A percentile compares a stretch with the other conserved stretches of the same genome.
phyloP scores from a whole-genome alignment of 1,140 invertebrate genomes.

The Eulimnadia texana region DNA sequence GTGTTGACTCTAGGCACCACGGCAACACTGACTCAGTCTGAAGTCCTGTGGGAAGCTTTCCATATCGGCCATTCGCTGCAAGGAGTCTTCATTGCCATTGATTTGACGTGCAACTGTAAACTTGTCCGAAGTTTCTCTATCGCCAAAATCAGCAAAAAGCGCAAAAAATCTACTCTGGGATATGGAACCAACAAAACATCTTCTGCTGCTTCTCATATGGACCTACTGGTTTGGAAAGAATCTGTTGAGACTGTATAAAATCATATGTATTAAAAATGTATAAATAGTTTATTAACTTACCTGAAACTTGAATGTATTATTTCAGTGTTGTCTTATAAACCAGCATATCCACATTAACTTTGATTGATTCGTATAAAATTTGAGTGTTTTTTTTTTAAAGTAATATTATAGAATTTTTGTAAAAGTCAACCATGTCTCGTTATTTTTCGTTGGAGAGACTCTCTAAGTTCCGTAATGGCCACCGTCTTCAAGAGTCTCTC shows the following conservation, averaged over 20 bases:
- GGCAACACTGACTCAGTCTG: background rate
- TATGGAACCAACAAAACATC: background rate
- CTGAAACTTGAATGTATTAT: too few relatives aligned
- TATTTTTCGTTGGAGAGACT: too few relatives aligned
- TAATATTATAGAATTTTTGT: too few relatives aligned
- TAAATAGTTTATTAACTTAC: too few relatives aligned
- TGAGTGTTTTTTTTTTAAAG: too few relatives aligned
- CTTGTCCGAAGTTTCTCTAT: background rate
- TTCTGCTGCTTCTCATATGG: background rate
- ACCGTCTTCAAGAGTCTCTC: too few relatives aligned
- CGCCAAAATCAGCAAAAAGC: background rate
- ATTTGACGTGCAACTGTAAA: background rate
- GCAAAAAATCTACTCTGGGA: background rate
- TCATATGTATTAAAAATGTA: too few relatives aligned
- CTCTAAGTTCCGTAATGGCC: too few relatives aligned
- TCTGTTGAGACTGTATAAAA: constrained; percentile 35
- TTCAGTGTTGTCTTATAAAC: too few relatives aligned
- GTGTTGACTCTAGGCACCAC: background rate
- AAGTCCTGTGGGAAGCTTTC: background rate
- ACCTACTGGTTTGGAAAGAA: background rate
- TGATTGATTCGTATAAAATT: too few relatives aligned
- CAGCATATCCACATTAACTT: too few relatives aligned
- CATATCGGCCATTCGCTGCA: background rate
- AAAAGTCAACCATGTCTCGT: too few relatives aligned
- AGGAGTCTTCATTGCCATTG: background rate